Conservation (phyloP, 1,140 invertebrate species). For the Drosophila bocki region DNA sequence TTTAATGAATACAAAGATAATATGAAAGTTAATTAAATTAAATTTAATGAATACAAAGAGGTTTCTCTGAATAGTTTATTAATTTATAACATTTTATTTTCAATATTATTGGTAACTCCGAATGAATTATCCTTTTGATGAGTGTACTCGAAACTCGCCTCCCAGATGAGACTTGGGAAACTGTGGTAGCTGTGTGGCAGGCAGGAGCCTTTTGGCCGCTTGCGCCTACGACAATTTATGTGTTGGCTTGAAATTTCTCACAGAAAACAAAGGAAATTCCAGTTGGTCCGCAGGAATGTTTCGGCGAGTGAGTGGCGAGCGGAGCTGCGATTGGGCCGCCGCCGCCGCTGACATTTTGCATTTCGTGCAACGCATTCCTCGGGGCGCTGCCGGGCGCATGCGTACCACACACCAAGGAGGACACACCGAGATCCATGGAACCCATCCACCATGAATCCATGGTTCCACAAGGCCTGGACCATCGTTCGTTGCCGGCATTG, state of each 20-base stretch:
- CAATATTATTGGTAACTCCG: neutral
- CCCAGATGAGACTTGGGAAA: conserved; percentile 29
- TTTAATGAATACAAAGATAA: neutral
- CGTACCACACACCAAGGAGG: conserved; percentile 81
- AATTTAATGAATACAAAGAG: neutral
- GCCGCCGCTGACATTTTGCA: conserved; percentile 83
- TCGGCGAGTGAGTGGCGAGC: conserved; percentile 62
- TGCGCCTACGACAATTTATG: conserved; percentile 81
- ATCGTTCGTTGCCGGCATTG: conserved; percentile 57
- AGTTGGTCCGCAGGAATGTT: conserved; percentile 65
- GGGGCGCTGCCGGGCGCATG: conserved; percentile 81
- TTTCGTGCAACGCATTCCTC: conserved; percentile 84
- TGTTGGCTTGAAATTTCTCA: conserved; percentile 82
- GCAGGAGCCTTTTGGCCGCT: conserved; percentile 41
- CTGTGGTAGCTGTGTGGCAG: conserved; percentile 43
- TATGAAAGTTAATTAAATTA: neutral
- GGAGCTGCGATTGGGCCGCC: conserved; percentile 70
- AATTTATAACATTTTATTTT: neutral
- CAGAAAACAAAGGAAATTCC: conserved; percentile 84
- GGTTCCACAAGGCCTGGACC: conserved; percentile 1
- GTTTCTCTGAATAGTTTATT: neutral
- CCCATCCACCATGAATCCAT: conserved; percentile 16
- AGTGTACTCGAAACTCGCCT: conserved; percentile 40
- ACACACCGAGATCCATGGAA: conserved; percentile 66
- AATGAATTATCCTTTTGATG: neutral